phyloP scores from a whole-genome alignment of 2,888 invertebrate species.

The Galeruca laticollis region DNA sequence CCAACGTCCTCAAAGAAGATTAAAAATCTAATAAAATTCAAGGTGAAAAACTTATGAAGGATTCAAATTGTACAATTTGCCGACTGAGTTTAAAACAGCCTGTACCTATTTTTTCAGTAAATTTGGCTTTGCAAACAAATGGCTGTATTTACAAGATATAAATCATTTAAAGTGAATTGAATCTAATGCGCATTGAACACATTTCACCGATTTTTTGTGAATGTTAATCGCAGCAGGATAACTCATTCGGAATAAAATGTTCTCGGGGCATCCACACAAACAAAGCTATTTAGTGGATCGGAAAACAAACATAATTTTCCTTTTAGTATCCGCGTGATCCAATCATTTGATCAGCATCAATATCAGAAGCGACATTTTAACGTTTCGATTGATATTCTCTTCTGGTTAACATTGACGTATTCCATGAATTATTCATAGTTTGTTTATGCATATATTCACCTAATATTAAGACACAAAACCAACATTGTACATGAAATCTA shows the following conservation, averaged over 20 bases:
- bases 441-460: slow-evolving; percentile 7
- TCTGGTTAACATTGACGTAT: slow-evolving; percentile 22
- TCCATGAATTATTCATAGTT: slow-evolving; percentile 30
- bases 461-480: slow-evolving; percentile 15
- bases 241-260: slow-evolving; percentile 20
- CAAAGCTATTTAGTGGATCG: slow-evolving; percentile 37
- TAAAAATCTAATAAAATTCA: no score
- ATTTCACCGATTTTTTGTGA: slow-evolving; percentile 20
- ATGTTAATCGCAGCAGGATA: slow-evolving; percentile 18
- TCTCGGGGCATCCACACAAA: slow-evolving; percentile 20
- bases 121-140: not conserved
- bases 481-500: slow-evolving; percentile 7
- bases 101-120: not conserved
- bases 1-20: no score
- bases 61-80: not conserved
- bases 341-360: slow-evolving; percentile 31
- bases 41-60: no score
- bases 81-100: not conserved
- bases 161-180: slow-evolving; percentile 9
- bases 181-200: not conserved
- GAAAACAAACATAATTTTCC: slow-evolving; percentile 39
- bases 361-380: slow-evolving; percentile 28
- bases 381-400: slow-evolving; percentile 33
- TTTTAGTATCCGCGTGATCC: slow-evolving; percentile 31
- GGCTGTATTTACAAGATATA: slow-evolving; percentile 9